Evolutionary conservation across 2,113 vertebrate genomes (phyloP).

Genomic region (Dunckerocampus dactyliophorus): DNA sequence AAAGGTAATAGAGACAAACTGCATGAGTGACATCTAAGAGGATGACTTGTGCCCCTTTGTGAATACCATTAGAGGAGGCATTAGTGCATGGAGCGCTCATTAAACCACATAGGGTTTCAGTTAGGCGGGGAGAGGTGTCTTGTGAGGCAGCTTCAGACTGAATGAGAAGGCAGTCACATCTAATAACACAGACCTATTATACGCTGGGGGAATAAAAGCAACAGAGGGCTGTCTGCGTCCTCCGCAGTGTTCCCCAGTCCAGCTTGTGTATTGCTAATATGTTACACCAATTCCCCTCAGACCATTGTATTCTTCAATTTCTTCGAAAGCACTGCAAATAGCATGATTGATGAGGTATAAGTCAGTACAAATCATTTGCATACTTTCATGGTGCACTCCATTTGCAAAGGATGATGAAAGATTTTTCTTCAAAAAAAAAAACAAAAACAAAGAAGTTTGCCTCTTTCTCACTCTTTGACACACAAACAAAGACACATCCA

Average conservation of each 20-base stretch:
- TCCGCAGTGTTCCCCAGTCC: slow-evolving; percentile 11
- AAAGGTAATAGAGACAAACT: slow-evolving; percentile 40
- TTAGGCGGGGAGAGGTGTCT: slow-evolving; percentile 21
- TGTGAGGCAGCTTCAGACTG: slow-evolving; percentile 39
- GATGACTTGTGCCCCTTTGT: slow-evolving; percentile 55
- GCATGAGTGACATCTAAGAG: slow-evolving; percentile 53
- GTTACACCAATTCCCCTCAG: slow-evolving; percentile 20
- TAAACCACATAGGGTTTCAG: slow-evolving; percentile 58
- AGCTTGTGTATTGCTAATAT: slow-evolving; percentile 15
- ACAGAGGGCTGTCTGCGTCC: slow-evolving; percentile 10
- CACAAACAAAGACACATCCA: slow-evolving; percentile 39
- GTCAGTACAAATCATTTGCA: slow-evolving; percentile 49
- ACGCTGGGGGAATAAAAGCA: slow-evolving; percentile 41
- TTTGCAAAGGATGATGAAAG: slow-evolving; percentile 58
- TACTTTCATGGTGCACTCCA: slow-evolving; percentile 37
- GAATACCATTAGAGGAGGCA: slow-evolving; percentile 59
- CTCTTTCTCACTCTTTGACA: slow-evolving; percentile 33
- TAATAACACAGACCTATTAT: slow-evolving; percentile 43
- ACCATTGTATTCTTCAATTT: slow-evolving; percentile 10
- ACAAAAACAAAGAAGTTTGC: slow-evolving; percentile 39
- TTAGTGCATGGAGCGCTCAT: slow-evolving; percentile 58
- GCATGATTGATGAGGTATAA: slow-evolving; percentile 54
- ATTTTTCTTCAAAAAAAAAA: slow-evolving; percentile 36
- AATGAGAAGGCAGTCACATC: slow-evolving; percentile 42
- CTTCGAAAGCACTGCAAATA: slow-evolving; percentile 19